Base-by-base conservation (phyloP, 2,113 vertebrate species). In the Eudyptes chrysolophus region DNA sequence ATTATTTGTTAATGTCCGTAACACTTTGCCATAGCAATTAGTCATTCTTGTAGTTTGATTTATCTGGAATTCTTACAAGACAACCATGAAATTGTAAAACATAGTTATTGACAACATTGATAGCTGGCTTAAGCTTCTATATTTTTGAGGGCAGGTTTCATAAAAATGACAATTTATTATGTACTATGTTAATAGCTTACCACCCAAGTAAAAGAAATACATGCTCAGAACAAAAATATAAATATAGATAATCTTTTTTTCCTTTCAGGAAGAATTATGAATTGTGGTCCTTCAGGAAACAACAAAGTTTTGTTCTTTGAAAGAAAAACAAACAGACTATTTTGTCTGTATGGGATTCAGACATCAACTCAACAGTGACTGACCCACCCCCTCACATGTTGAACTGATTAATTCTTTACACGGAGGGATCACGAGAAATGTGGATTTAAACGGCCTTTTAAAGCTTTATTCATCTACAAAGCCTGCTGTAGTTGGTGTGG, bases 321-420 rank as follows among this genome's bases (percentile, higher is more conserved):
- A 92, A 89, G 49, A 89, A 94, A 96, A 93, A 61, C n/a, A 94
- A 93, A 85, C 55, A 90, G 57, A 32, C 25, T 92, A 11, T 82
- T 95, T 94, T 88, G 54, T 95, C 84, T 86, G 38, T 71, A 68
- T 4, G 8, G 26, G 54, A 83, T 84, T 92, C 74, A 94, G 68
- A 62, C 42, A 85, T 58, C 34, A 78, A 72, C 36, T 66, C 61
- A 94, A n/a, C 54, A 94, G 44, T 88, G 81, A 94, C 89, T 27
- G 49, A 66, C 54, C 57, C 92, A 48, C 78, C 46, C 69, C 52
- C 70, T 94, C 81, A 64, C 89, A 84, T 90, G 42, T 3, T 92
- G 89, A 93, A 96, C 46, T 95, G 89, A 96, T 94, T 94, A 97
- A 93, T 96, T 88, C 60, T 95, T 96, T 93, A 75, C 87, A 70